Evolutionary conservation across 2,888 invertebrate genomes (phyloP).

Genomic region (Lepas anatifera): DNA sequence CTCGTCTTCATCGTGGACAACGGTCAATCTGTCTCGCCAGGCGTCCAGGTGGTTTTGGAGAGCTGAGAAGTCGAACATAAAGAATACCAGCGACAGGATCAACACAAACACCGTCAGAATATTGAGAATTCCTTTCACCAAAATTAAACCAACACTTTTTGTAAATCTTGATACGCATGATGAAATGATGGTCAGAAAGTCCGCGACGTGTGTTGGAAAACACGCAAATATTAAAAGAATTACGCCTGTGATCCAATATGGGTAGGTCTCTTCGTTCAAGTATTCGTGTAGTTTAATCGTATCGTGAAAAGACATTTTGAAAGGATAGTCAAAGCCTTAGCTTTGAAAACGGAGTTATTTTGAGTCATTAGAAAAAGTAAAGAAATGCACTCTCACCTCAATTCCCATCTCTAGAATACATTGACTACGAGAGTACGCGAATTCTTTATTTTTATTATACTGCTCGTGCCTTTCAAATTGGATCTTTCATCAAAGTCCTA

Average conservation of each 20-base stretch:
- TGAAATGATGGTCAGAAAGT: neutral
- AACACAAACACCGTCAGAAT: neutral
- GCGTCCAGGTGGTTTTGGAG: neutral
- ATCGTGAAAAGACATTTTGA: too few species aligned
- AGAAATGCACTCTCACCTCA: too few species aligned
- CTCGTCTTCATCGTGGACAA: neutral
- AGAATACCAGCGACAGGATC: neutral
- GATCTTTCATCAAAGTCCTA: too few species aligned
- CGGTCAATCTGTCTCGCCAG: neutral
- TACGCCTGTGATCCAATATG: neutral
- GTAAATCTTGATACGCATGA: neutral
- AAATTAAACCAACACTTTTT: neutral
- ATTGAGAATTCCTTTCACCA: neutral
- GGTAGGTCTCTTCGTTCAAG: neutral
- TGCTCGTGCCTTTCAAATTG: too few species aligned
- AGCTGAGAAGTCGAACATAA: neutral
- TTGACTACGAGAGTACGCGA: too few species aligned
- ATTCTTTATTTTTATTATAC: too few species aligned
- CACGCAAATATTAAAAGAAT: neutral
- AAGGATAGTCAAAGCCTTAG: too few species aligned
- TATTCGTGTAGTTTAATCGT: neutral
- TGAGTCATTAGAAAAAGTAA: too few species aligned
- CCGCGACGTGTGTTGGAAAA: neutral
- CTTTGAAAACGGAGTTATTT: too few species aligned
- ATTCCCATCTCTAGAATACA: too few species aligned